Evolutionary conservation across 2,797 vertebrate genomes (phyloP).

Genomic region (Simalia tracyae): DNA sequence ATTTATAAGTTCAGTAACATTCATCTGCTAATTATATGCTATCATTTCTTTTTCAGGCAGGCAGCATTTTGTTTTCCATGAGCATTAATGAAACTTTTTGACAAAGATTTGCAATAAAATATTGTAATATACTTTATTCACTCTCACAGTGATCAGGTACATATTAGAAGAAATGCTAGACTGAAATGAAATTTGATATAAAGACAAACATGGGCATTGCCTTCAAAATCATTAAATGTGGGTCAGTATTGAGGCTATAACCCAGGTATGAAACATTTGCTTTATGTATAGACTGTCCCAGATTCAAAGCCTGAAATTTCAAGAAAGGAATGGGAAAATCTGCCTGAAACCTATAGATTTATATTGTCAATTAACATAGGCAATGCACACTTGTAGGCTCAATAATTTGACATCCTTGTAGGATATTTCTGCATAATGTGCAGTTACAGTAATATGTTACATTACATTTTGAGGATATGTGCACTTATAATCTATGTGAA

Average conservation of each 20-base stretch:
- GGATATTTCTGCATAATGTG: neutral
- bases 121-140: neutral
- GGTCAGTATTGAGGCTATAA: neutral
- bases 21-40: conserved; percentile 7
- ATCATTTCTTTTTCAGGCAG: conserved; percentile 14
- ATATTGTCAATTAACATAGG: neutral
- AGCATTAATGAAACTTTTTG: neutral
- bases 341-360: neutral
- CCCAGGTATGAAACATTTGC: neutral
- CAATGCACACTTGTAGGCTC: neutral
- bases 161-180: neutral
- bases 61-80: neutral
- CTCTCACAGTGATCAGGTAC: neutral
- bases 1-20: neutral
- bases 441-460: neutral
- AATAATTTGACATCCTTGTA: neutral
- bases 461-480: neutral
- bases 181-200: neutral
- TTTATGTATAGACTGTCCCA: neutral
- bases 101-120: neutral
- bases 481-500: neutral
- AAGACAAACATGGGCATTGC: neutral
- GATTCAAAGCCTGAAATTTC: neutral
- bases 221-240: neutral
- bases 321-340: neutral